A percentile compares a stretch with the other conserved stretches of the same genome.
Evolutionary conservation across 1,140 invertebrate species (phyloP).

Genomic region (Melitaea cinxia): DNA sequence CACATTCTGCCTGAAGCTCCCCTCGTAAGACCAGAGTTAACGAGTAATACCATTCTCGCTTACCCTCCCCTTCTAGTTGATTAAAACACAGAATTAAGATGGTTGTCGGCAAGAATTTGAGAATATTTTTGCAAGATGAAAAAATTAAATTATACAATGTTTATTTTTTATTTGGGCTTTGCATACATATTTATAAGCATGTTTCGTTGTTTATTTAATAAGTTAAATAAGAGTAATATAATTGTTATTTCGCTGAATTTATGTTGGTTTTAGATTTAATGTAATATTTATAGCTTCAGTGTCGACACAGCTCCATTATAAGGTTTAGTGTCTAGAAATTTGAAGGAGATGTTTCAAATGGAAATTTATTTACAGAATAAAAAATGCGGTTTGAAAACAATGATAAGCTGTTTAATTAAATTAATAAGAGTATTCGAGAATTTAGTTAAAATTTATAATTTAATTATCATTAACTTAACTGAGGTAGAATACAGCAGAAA

Average conservation of each 20-base stretch:
- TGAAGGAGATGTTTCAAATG: neutral
- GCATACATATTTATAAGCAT: slow-evolving; percentile 34
- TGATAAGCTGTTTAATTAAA: too few relatives aligned
- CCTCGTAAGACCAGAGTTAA: slow-evolving; percentile 35
- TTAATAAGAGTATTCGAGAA: too few relatives aligned
- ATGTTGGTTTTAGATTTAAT: neutral
- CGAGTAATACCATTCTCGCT: slow-evolving; percentile 34
- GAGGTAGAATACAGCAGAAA: too few relatives aligned
- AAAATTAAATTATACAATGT: slow-evolving; percentile 37
- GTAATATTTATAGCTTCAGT: neutral
- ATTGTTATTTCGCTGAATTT: slow-evolving; percentile 17
- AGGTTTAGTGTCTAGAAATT: neutral
- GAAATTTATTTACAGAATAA: too few relatives aligned
- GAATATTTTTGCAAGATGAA: slow-evolving; percentile 28
- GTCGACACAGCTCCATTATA: neutral
- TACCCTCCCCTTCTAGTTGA: slow-evolving; percentile 30
- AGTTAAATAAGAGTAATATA: slow-evolving; percentile 21
- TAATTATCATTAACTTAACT: too few relatives aligned
- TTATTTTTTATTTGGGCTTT: slow-evolving; percentile 29
- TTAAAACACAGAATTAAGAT: slow-evolving; percentile 41
- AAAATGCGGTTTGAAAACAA: too few relatives aligned
- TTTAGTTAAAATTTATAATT: too few relatives aligned
- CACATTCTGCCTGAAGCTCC: slow-evolving; percentile 29
- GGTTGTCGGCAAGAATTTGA: slow-evolving; percentile 34
- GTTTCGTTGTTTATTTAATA: slow-evolving; percentile 25